phyloP scores from a whole-genome alignment of 2,113 vertebrate species.

The Sisor rabdophorus region DNA sequence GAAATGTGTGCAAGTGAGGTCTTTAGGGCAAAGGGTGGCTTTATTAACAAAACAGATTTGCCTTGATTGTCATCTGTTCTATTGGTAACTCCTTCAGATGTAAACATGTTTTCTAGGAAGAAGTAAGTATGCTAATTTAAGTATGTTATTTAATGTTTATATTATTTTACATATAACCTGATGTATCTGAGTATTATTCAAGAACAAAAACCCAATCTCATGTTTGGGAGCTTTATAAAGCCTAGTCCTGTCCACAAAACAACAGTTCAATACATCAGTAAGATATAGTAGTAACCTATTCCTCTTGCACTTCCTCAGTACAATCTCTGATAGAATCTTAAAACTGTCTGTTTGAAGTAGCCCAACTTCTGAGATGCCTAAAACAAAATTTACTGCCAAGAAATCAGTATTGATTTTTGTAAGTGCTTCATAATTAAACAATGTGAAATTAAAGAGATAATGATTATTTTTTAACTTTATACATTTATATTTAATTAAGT shows the following conservation, averaged over 20 bases:
- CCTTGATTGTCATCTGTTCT: slow-evolving; percentile 1
- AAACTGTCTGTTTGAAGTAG: background rate
- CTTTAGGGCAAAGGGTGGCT: background rate
- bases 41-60: slow-evolving; percentile 15
- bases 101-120: background rate
- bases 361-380: background rate
- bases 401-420: background rate
- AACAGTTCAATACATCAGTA: background rate
- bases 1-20: slow-evolving; percentile 17
- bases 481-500: background rate
- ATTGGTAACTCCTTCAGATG: slow-evolving; percentile 4
- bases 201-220: background rate
- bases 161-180: background rate
- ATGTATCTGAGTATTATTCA: background rate
- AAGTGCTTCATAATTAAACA: background rate
- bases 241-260: background rate
- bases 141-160: background rate
- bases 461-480: background rate
- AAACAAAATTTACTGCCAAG: background rate
- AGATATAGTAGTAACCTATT: background rate
- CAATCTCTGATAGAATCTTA: background rate
- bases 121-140: too few relatives aligned
- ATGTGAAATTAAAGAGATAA: background rate
- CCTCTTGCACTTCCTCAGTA: background rate
- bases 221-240: too few relatives aligned